These are phyloP conservation scores for Urocynchramus pylzowi DNA, from an alignment of 2,113 vertebrate species.

Conservation along the genomic window DNA sequence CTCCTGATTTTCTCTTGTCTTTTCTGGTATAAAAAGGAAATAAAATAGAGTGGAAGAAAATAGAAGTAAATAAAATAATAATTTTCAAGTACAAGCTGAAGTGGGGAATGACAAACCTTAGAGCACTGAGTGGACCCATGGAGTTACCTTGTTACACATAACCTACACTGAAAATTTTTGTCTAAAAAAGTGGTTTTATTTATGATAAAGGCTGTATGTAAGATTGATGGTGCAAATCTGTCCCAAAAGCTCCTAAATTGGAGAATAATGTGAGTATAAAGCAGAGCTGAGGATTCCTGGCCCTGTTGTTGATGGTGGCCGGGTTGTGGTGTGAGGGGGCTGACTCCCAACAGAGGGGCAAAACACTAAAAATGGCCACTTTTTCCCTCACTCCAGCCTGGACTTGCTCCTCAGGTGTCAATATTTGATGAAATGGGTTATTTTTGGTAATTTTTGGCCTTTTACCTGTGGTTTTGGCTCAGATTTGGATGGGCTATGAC, in stretches of 20 bases:
- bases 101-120: neutral
- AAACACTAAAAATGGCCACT: neutral
- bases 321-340: neutral
- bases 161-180: accelerated
- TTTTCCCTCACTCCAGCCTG: neutral
- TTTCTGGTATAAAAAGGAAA: neutral
- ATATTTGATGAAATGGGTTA: accelerated
- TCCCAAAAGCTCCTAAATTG: accelerated
- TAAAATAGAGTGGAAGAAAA: neutral
- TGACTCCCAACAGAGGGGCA: neutral
- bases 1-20: accelerated
- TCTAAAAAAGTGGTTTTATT: neutral
- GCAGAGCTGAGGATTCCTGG: neutral
- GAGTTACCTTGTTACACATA: neutral
- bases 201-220: accelerated
- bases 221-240: accelerated
- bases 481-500: accelerated
- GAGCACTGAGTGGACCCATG: accelerated
- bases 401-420: neutral
- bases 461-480: accelerated
- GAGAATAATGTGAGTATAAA: accelerated
- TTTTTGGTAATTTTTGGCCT: neutral
- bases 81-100: neutral
- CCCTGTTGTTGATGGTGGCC: accelerated
- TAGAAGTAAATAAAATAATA: accelerated